Evolutionary conservation across 2,113 vertebrate species (phyloP).

Genomic region (Lepisosteus osseus): DNA sequence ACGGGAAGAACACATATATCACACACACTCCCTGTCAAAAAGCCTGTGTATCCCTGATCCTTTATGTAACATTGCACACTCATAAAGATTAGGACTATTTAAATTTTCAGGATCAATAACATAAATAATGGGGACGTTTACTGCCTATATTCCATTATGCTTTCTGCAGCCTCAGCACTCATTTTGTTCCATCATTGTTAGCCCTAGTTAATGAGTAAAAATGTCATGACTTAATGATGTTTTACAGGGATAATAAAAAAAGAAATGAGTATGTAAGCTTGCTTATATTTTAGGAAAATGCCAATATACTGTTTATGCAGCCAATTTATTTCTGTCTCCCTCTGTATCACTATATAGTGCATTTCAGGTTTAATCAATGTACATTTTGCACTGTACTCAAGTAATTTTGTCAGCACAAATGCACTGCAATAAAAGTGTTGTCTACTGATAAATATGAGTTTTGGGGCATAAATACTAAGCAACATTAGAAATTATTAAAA

Average conservation of each 20-base stretch:
- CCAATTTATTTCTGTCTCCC: neutral
- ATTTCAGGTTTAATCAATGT: neutral
- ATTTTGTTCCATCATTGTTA: slow-evolving; percentile 20
- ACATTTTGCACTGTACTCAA: neutral
- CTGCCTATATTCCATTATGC: slow-evolving; percentile 25
- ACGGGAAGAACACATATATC: neutral
- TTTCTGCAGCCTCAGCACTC: slow-evolving; percentile 31
- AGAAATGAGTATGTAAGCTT: no score
- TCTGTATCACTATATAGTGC: neutral
- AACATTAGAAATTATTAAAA: no score
- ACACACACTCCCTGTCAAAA: neutral
- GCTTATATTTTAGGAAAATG: slow-evolving; percentile 20
- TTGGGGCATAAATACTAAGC: no score
- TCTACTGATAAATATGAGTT: no score
- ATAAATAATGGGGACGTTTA: slow-evolving; percentile 27
- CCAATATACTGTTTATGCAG: slow-evolving; percentile 31
- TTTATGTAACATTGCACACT: neutral
- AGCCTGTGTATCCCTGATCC: neutral
- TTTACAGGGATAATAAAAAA: slow-evolving; percentile 26
- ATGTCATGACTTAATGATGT: slow-evolving; percentile 27
- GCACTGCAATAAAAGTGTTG: no score
- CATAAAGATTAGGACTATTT: slow-evolving; percentile 1
- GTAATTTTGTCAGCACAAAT: neutral
- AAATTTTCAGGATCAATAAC: slow-evolving; percentile 25
- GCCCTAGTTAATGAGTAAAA: slow-evolving; percentile 23